These are phyloP conservation scores for Siniperca scherzeri DNA, from an alignment of 2,797 vertebrate genomes.

Conservation along the genomic window DNA sequence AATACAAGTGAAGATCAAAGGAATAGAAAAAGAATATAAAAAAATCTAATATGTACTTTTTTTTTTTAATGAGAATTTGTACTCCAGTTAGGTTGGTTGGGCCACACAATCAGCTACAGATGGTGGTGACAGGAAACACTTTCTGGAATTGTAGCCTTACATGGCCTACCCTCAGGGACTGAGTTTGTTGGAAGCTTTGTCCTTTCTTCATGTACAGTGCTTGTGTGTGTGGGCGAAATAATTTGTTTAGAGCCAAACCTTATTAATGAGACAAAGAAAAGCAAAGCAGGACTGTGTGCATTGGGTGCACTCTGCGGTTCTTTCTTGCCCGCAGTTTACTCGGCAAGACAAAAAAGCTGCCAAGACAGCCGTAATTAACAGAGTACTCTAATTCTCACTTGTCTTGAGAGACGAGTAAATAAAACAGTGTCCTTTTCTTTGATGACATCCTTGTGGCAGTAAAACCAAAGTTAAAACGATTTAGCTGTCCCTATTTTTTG, in stretches of 20 bases:
- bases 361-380: constrained; percentile 50
- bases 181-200: constrained; percentile 32
- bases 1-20: constrained; percentile 36
- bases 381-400: constrained; percentile 31
- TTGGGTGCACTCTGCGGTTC: constrained; percentile 17
- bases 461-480: constrained; percentile 37
- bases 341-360: constrained; percentile 19
- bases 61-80: constrained; percentile 26
- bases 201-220: constrained; percentile 9
- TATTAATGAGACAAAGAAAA: constrained; percentile 51
- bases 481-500: constrained; percentile 8
- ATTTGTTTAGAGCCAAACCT: constrained; percentile 45
- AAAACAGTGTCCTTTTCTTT: constrained; percentile 38
- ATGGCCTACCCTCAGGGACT: constrained; percentile 23
- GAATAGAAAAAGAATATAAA: background rate
- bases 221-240: constrained; percentile 34
- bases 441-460: constrained; percentile 24
- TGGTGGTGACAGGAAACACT: constrained; percentile 41
- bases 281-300: constrained; percentile 32
- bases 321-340: constrained; percentile 21
- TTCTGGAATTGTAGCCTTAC: constrained; percentile 20
- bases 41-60: constrained; percentile 1
- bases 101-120: constrained; percentile 22
- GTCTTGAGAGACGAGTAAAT: constrained; percentile 39
- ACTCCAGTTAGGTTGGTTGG: background rate